These are phyloP conservation scores for Nothoprocta pentlandii DNA, from an alignment of 2,113 vertebrate genomes.

Conservation along the genomic window DNA sequence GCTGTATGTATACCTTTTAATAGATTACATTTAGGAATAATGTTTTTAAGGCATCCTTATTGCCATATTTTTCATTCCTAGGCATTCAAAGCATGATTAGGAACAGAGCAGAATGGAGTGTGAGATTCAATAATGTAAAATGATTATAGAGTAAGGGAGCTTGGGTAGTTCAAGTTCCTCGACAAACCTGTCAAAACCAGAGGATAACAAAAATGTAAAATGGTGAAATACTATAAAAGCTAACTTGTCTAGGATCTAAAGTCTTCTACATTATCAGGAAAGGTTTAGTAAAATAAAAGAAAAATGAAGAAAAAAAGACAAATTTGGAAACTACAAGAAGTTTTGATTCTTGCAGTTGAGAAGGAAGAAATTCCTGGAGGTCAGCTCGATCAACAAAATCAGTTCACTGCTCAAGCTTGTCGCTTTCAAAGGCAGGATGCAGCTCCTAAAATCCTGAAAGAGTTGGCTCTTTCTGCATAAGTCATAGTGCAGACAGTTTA, in stretches of 20 bases:
- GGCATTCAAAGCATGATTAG: not conserved
- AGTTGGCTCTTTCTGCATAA: slow-evolving; percentile 24
- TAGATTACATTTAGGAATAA: not conserved
- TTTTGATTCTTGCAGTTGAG: slow-evolving; percentile 42
- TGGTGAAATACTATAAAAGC: not conserved
- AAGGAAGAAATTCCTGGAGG: slow-evolving; percentile 49
- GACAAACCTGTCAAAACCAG: slow-evolving; percentile 37
- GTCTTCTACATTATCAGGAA: slow-evolving; percentile 10
- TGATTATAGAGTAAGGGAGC: not conserved
- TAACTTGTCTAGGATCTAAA: slow-evolving; percentile 8
- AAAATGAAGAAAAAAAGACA: not conserved
- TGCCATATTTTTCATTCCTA: not conserved
- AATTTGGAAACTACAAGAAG: slow-evolving; percentile 56
- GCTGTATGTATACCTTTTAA: not conserved
- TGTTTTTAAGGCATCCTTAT: slow-evolving; percentile 7
- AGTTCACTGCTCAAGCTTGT: slow-evolving; percentile 9
- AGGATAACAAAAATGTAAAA: slow-evolving; percentile 26
- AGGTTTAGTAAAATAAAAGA: slow-evolving; percentile 8
- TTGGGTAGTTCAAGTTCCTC: not conserved
- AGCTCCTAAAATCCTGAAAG: slow-evolving; percentile 27
- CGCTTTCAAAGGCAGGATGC: slow-evolving; percentile 41
- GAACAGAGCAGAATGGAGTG: not conserved
- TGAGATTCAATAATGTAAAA: not conserved
- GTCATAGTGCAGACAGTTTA: slow-evolving; percentile 12
- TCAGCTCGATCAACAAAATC: slow-evolving; percentile 45